phyloP scores from a whole-genome alignment of 2,888 invertebrate species.

The Aricia artaxerxes region DNA sequence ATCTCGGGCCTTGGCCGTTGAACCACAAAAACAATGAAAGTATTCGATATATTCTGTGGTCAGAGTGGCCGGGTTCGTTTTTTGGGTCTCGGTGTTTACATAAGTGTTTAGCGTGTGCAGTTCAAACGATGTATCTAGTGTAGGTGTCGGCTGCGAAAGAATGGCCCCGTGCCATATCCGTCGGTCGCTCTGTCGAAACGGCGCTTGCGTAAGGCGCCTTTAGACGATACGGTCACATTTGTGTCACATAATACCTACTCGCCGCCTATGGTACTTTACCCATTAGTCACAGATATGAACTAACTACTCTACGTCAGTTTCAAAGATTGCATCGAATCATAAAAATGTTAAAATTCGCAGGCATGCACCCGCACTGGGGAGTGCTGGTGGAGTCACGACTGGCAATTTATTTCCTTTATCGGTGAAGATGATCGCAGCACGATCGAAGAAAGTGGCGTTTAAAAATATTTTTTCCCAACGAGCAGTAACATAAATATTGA shows the following conservation, averaged over 20 bases:
- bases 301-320: neutral
- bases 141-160: conserved; percentile 70
- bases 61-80: conserved; percentile 47
- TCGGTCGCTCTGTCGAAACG: conserved; percentile 66
- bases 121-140: conserved; percentile 62
- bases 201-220: conserved; percentile 68
- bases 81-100: conserved; percentile 58
- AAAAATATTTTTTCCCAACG: neutral
- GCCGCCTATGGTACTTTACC: conserved; percentile 2
- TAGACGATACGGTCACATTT: conserved; percentile 46
- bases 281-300: conserved; percentile 3
- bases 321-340: conserved; percentile 2
- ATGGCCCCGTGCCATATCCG: conserved; percentile 76
- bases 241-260: conserved; percentile 29
- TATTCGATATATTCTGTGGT: conserved; percentile 28
- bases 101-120: conserved; percentile 63
- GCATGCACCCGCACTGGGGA: neutral
- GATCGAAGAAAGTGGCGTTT: conserved; percentile 10
- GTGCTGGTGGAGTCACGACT: conserved; percentile 1
- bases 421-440: conserved; percentile 16
- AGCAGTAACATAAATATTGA: neutral
- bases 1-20: conserved; percentile 45
- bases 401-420: conserved; percentile 13
- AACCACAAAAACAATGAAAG: conserved; percentile 42
- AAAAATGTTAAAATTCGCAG: conserved; percentile 8